These are phyloP conservation scores for Passer montanus DNA, from an alignment of 2,113 vertebrate species.

Conservation along the genomic window DNA sequence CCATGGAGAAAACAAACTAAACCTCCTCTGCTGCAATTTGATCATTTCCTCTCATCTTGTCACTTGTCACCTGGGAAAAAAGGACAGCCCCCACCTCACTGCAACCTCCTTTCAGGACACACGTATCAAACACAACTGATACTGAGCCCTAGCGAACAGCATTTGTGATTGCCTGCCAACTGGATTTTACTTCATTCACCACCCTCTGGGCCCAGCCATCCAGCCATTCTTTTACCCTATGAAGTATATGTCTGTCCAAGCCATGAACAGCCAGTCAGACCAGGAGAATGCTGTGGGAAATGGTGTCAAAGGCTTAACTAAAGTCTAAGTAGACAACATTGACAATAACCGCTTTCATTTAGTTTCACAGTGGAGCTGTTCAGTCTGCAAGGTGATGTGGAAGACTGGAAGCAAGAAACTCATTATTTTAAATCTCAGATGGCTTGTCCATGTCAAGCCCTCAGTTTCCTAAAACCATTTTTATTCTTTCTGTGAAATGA, in stretches of 20 bases:
- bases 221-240: not conserved
- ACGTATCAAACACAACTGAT: not conserved
- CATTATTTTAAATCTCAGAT: not conserved
- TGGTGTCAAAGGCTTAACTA: not conserved
- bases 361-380: not conserved
- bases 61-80: not conserved
- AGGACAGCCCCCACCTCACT: too few species aligned
- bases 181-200: not conserved
- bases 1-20: not conserved
- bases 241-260: rapidly evolving
- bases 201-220: not conserved
- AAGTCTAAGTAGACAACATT: not conserved
- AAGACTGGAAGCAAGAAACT: not conserved
- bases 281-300: not conserved
- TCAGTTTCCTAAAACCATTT: not conserved
- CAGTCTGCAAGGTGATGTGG: not conserved
- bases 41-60: not conserved
- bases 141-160: not conserved
- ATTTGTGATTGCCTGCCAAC: not conserved
- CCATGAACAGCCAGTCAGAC: not conserved
- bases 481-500: not conserved
- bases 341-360: not conserved
- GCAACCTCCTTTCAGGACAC: not conserved
- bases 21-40: not conserved
- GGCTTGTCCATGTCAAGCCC: not conserved